Percentiles rank a stretch among this genome's conserved stretches.
Evolutionary conservation across 2,113 vertebrate species (phyloP).

Genomic region (Muntiacus reevesi): DNA sequence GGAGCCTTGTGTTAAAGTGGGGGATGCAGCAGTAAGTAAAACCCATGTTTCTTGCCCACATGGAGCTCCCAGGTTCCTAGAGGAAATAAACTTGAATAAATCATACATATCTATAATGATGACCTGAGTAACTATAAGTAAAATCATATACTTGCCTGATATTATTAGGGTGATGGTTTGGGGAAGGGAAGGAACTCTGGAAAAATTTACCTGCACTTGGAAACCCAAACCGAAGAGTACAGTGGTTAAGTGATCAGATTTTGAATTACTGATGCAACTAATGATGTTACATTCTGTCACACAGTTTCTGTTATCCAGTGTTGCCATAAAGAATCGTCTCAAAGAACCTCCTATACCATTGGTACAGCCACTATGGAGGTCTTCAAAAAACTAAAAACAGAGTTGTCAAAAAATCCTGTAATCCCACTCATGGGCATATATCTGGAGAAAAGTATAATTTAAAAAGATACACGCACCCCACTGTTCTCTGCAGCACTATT

Average conservation of each 20-base stretch:
- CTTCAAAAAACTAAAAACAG: not conserved
- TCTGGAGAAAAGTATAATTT: not conserved
- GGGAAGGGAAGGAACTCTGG: not conserved
- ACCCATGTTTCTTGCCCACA: not conserved
- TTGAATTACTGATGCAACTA: not conserved
- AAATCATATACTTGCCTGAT: not conserved
- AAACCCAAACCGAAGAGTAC: not conserved
- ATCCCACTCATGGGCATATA: not conserved
- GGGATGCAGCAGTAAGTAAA: too few relatives aligned
- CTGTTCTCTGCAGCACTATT: not conserved
- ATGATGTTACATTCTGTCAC: not conserved
- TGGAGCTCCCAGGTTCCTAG: not conserved
- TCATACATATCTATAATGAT: not conserved
- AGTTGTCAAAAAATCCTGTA: not conserved
- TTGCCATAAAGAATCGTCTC: not conserved
- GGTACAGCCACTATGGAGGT: not conserved
- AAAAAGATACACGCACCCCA: not conserved
- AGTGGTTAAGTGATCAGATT: not conserved
- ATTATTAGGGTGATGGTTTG: not conserved
- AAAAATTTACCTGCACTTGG: not conserved
- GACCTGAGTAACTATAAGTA: not conserved
- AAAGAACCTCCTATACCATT: not conserved
- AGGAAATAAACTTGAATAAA: not conserved
- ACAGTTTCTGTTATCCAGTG: not conserved
- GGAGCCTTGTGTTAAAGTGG: not conserved